Percentiles rank a stretch among this genome's conserved stretches.
Conservation (phyloP, 2,797 vertebrate species). For the Falco columbarius region DNA sequence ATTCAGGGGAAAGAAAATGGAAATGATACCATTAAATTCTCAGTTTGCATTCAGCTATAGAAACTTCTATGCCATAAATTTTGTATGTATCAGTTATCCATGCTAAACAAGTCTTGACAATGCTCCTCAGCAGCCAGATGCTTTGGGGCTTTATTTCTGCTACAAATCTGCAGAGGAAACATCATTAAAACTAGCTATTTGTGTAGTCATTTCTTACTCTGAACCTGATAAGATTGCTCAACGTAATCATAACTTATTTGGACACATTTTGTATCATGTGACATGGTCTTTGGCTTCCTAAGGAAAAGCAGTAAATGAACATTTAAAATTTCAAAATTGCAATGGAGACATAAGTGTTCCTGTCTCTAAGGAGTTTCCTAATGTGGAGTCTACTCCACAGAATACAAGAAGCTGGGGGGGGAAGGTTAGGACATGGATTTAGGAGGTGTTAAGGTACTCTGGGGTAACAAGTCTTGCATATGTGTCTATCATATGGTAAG, state of each 20-base stretch:
- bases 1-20: neutral
- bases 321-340: neutral
- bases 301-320: neutral
- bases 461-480: neutral
- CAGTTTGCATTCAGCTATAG: conserved; percentile 1
- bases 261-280: neutral
- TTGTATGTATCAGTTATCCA: neutral
- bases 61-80: neutral
- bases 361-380: neutral
- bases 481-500: neutral
- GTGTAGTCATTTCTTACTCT: neutral
- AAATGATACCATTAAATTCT: neutral
- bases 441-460: neutral
- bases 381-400: neutral
- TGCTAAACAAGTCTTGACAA: neutral
- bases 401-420: neutral
- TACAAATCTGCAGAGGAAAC: conserved; percentile 15
- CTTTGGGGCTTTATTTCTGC: neutral
- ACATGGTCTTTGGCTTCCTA: neutral
- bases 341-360: neutral
- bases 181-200: conserved; percentile 35
- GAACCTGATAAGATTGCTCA: neutral
- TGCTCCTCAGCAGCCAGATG: neutral
- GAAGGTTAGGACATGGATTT: neutral
- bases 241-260: neutral